Evolutionary conservation across 2,888 invertebrate genomes (phyloP).

Genomic region (Terebella lapidaria): DNA sequence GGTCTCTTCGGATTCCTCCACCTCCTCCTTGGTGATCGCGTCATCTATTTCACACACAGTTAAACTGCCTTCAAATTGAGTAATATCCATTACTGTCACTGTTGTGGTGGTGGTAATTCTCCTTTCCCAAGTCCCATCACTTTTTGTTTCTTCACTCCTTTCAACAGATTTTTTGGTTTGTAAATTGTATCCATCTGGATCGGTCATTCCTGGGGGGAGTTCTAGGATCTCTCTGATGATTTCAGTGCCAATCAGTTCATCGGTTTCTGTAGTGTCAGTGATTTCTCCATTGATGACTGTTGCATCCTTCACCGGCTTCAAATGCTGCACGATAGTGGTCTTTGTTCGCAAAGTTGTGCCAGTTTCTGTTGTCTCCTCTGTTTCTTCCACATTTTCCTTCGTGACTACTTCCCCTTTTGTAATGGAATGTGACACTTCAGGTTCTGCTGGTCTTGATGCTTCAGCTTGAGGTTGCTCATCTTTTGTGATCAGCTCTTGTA

Average conservation of each 20-base stretch:
- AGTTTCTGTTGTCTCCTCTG: not conserved
- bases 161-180: conserved; percentile 7
- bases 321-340: conserved; percentile 15
- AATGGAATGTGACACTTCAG: not conserved
- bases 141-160: conserved; percentile 19
- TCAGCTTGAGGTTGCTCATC: no score
- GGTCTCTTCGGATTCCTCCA: not conserved
- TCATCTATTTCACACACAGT: not conserved
- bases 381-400: not conserved
- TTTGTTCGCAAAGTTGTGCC: conserved; percentile 4
- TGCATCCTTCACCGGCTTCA: conserved; percentile 12
- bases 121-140: conserved; percentile 17
- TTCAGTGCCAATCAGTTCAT: conserved; percentile 9
- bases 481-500: no score
- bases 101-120: not conserved
- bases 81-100: not conserved
- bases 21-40: not conserved
- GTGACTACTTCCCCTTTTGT: not conserved
- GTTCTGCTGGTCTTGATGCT: not conserved
- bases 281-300: conserved; percentile 4
- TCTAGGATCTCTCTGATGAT: conserved; percentile 16
- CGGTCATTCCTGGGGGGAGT: conserved; percentile 20
- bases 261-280: conserved; percentile 3
- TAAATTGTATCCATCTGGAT: conserved; percentile 20
- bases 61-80: not conserved